phyloP scores from a whole-genome alignment of 2,888 invertebrate species.

The Syrista parreyssii region DNA sequence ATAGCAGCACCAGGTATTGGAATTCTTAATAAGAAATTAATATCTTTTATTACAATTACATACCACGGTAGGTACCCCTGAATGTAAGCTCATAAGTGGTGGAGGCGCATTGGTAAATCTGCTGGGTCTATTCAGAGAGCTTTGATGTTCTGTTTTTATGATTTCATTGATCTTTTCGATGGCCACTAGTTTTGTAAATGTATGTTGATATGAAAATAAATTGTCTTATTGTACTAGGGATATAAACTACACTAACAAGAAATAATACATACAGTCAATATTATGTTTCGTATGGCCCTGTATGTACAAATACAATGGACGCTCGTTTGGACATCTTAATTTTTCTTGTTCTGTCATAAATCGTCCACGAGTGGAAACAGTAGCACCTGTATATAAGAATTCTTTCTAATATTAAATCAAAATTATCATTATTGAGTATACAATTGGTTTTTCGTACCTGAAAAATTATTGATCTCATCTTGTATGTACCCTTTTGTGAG shows the following conservation, averaged over 20 bases:
- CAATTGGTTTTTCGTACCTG: constrained; percentile 47
- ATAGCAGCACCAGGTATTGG: not conserved
- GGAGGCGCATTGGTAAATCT: constrained; percentile 66
- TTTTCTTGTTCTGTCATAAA: constrained; percentile 70
- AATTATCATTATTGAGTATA: not conserved
- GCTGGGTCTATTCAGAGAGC: constrained; percentile 61
- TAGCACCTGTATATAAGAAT: constrained; percentile 65
- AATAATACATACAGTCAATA: constrained; percentile 60
- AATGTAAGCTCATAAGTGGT: constrained; percentile 66
- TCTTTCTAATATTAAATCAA: constrained; percentile 52
- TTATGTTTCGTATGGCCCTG: constrained; percentile 69
- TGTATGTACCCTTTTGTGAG: constrained; percentile 71
- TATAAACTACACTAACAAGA: not conserved
- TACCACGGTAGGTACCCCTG: constrained; percentile 59
- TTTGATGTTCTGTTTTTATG: constrained; percentile 64
- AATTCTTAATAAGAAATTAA: not conserved
- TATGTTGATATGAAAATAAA: not conserved
- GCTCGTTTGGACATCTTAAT: constrained; percentile 65
- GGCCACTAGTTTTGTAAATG: constrained; percentile 63
- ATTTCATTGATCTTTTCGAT: constrained; percentile 69
- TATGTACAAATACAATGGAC: constrained; percentile 70
- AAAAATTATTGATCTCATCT: constrained; percentile 69
- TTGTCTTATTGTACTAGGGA: not conserved
- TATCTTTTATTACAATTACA: constrained; percentile 18
- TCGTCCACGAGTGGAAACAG: constrained; percentile 71